Conservation (phyloP, 2,797 vertebrate species). For the Acanthis flammea region DNA sequence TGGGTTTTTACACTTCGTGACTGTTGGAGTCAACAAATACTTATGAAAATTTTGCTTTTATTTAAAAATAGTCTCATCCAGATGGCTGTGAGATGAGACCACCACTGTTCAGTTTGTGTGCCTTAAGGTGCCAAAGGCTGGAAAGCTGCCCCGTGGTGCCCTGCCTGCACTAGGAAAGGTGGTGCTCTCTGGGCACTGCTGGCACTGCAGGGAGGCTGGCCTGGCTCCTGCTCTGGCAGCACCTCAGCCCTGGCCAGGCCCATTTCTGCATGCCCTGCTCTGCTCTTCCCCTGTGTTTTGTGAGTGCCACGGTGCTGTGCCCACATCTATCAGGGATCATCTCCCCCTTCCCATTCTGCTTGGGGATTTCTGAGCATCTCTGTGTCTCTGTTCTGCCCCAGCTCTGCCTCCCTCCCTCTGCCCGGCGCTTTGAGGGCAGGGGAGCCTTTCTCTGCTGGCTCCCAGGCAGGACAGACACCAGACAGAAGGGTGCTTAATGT, state of each 20-base stretch:
- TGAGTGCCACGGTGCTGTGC: not conserved
- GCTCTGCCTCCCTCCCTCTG: not conserved
- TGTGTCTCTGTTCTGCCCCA: accelerated
- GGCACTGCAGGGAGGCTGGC: accelerated
- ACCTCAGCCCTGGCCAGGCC: not conserved
- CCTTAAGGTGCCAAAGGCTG: not conserved
- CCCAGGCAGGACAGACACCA: not conserved
- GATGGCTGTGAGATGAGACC: accelerated
- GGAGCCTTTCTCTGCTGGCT: not conserved
- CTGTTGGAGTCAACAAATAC: not conserved
- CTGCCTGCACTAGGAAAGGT: accelerated
- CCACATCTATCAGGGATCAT: not conserved
- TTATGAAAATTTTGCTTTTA: not conserved
- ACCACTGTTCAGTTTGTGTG: not conserved
- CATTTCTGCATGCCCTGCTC: not conserved
- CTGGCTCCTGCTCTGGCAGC: not conserved
- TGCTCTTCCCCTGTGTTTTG: accelerated
- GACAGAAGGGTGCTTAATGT: not conserved
- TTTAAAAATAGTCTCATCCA: not conserved
- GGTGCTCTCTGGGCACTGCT: accelerated
- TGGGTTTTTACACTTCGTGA: not conserved
- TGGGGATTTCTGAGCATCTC: accelerated
- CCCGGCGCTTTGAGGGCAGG: not conserved
- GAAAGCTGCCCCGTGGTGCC: not conserved
- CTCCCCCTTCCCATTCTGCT: not conserved